A percentile compares a stretch with the other conserved stretches of the same genome.
phyloP scores from a whole-genome alignment of 2,888 invertebrate species.

The Geophilus truncorum region DNA sequence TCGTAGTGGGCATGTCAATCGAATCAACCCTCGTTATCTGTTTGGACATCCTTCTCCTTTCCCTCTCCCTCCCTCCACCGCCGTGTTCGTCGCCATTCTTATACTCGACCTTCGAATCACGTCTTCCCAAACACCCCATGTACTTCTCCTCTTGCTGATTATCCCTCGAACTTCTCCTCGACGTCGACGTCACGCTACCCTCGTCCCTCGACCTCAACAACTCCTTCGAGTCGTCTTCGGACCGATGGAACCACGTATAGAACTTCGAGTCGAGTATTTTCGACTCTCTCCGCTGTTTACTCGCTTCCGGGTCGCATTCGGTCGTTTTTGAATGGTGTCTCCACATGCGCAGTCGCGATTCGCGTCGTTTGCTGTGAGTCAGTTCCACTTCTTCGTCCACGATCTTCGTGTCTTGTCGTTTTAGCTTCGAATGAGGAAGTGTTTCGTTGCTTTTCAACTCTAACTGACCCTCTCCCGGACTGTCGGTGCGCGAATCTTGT shows the following conservation, averaged over 20 bases:
- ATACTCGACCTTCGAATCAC: background rate
- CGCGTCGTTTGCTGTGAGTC: background rate
- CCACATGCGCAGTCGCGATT: background rate
- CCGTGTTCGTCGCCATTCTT: background rate
- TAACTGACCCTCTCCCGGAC: background rate
- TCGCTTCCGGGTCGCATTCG: background rate
- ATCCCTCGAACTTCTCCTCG: background rate
- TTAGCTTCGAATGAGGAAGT: background rate
- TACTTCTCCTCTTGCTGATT: background rate
- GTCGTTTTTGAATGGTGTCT: background rate
- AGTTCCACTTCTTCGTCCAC: background rate
- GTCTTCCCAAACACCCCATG: background rate
- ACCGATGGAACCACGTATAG: background rate
- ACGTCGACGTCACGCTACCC: background rate
- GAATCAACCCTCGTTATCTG: background rate
- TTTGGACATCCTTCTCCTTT: background rate
- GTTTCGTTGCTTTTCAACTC: background rate
- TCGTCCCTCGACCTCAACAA: background rate
- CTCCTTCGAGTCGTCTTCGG: background rate
- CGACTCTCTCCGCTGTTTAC: slow-evolving; percentile 6
- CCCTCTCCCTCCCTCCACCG: background rate
- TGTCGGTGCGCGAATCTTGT: slow-evolving; percentile 18
- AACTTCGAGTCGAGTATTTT: slow-evolving; percentile 19
- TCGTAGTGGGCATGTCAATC: background rate
- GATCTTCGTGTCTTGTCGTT: background rate